Percentiles rank a stretch among this genome's conserved stretches.
Conservation (phyloP, 2,797 vertebrate species). For the Rhynchotus rufescens region DNA sequence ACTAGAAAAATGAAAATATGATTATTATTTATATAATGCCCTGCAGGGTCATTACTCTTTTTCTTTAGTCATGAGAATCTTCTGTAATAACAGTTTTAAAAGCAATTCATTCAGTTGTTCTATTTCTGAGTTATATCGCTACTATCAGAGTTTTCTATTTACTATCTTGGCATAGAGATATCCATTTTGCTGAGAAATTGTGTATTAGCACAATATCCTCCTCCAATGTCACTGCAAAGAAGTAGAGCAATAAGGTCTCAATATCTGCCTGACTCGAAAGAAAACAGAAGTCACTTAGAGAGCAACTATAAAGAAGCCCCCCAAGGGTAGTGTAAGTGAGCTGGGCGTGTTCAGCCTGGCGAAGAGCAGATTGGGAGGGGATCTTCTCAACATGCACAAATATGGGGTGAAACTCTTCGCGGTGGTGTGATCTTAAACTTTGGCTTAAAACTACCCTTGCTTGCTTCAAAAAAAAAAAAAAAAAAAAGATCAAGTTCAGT, state of each 20-base stretch:
- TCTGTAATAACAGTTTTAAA: not conserved
- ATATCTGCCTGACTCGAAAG: not conserved
- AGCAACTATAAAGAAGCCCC: not conserved
- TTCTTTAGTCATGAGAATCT: not conserved
- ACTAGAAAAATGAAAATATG: conserved; percentile 57
- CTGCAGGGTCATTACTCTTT: not conserved
- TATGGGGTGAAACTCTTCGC: no score
- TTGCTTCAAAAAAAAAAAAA: not conserved
- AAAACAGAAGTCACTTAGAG: not conserved
- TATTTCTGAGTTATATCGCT: not conserved
- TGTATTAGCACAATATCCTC: not conserved
- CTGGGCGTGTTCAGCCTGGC: no score
- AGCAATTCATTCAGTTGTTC: not conserved
- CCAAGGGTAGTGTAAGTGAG: not conserved
- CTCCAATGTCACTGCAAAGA: not conserved
- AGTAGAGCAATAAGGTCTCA: not conserved
- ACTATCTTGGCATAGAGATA: not conserved
- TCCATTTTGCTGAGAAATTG: not conserved
- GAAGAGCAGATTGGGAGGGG: no score
- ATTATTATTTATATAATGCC: not conserved
- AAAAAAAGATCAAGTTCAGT: not conserved
- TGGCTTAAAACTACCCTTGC: not conserved
- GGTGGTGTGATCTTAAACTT: not conserved
- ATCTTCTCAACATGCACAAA: no score
- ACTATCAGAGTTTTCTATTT: not conserved